Base-by-base conservation (phyloP, 2,888 invertebrate genomes). In the Ceraclea dissimilis region DNA sequence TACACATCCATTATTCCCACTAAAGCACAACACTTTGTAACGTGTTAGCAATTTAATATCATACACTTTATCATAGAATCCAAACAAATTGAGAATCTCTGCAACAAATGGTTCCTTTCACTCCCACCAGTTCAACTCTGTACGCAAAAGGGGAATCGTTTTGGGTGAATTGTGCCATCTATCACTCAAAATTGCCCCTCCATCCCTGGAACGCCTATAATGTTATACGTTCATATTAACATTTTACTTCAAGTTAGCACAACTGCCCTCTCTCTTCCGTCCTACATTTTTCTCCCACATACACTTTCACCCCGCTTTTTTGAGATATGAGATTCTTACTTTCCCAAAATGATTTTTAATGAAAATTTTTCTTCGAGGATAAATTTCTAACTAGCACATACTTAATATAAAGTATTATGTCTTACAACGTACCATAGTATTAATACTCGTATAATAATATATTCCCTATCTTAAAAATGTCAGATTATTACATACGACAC, bases 141-240 rank as follows among this genome's bases (percentile, higher is more conserved):
- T 39, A 39, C 39, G 39, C 39, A 39, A 39, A 39, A 39, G 39
- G 39, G 39, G n/a, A 39, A 31, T 49, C 33, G 17, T 26, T 22
- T 49, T 49, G 26, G 17, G 16, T 22, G 46, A 46, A 46, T 46
- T 46, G 18, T 20, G 46, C 46, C 46, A 46, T 46, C 46, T 46
- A 46, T 46, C 46, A 46, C 20, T 19, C 46, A 46, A 46, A 46
- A 46, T 46, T 46, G 46, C 20, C 20, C 19, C 39, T 13, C 39
- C 39, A 39, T 8, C 39, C 39, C 39, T 5, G 13, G 39, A 39
- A 39, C 39, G 39, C 39, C 39, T 39, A 39, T 39, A 39, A 39
- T 39, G 39, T 39, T 39, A 39, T 39, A 39, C 39, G n/a, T 39
- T 8, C 39, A 39, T 39, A 39, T 39, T 39, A 39, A 39, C 39